phyloP scores from a whole-genome alignment of 2,113 vertebrate species.

The Onychostoma macrolepis region DNA sequence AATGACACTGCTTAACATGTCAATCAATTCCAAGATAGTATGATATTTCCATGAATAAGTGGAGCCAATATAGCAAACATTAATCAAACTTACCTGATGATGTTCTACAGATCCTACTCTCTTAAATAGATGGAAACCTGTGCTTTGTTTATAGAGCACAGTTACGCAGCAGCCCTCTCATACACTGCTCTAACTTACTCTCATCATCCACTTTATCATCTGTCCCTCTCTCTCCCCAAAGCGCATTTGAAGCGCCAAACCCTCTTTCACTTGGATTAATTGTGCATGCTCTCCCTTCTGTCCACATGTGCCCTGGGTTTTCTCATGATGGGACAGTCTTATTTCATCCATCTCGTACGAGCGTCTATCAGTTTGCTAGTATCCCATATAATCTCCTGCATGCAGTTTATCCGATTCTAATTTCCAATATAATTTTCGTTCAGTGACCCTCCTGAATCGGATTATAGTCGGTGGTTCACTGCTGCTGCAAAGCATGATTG shows the following conservation, averaged over 20 bases:
- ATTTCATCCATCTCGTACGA: neutral
- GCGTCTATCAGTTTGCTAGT: neutral
- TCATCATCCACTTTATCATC: constrained; percentile 37
- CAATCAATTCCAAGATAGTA: neutral
- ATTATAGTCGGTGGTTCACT: neutral
- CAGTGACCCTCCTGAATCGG: constrained; percentile 19
- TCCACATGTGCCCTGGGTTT: neutral
- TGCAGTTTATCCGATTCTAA: constrained; percentile 30
- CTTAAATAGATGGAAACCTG: neutral
- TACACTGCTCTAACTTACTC: constrained; percentile 20
- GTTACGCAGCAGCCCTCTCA: constrained; percentile 16
- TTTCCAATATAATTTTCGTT: constrained; percentile 25
- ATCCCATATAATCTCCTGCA: constrained; percentile 4
- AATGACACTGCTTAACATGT: neutral
- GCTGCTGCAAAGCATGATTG: neutral
- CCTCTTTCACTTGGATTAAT: constrained; percentile 45
- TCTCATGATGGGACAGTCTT: constrained; percentile 6
- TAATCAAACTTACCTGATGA: constrained; percentile 39
- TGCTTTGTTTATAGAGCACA: neutral
- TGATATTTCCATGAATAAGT: neutral
- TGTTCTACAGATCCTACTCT: neutral
- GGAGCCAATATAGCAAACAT: neutral
- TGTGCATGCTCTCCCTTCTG: constrained; percentile 34
- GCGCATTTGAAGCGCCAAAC: constrained; percentile 44
- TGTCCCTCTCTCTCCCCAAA: constrained; percentile 43